A percentile compares a stretch with the other conserved stretches of the same genome.
These are phyloP conservation scores for Caenorhabditis elegans DNA, from an alignment of 1,140 invertebrate genomes.

Conservation along the genomic window WBcel235 BX284602.5:7741001-7741500, in stretches of 20 bases:
- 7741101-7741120: background rate
- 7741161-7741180: constrained; percentile 3
- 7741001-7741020: background rate
- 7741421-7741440: background rate
- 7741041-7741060: constrained; percentile 10
- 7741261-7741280: background rate
- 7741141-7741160: constrained; percentile 15
- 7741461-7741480: background rate
- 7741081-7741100: constrained; percentile 16
- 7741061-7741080: constrained; percentile 24
- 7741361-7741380: background rate
- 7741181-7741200: background rate
- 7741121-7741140: constrained; percentile 8
- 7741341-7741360: background rate
- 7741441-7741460: background rate
- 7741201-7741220: background rate
- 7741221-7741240: background rate
- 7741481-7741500: background rate
- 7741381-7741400: background rate
- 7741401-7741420: background rate
- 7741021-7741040: constrained; percentile 10
- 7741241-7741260: background rate
- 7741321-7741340: constrained; percentile 1
- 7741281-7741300: background rate
- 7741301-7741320: constrained; percentile 3